A percentile compares a stretch with the other conserved stretches of the same genome.
These are phyloP conservation scores for Erebia epiphron DNA, from an alignment of 2,888 invertebrate genomes.

Conservation along the genomic window DNA sequence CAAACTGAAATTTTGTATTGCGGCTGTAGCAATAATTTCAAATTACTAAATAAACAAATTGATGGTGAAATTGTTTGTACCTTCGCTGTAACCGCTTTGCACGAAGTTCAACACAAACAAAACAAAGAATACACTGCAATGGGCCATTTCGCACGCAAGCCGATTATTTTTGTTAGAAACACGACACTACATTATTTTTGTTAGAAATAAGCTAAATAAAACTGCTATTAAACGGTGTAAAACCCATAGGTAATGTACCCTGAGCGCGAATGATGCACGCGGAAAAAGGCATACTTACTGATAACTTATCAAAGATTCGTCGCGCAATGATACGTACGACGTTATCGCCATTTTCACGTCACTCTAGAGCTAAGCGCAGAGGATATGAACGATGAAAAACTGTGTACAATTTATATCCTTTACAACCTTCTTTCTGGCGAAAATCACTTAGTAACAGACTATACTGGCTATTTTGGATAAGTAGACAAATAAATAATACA, in stretches of 20 bases:
- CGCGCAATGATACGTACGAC: constrained; percentile 47
- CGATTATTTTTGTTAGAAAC: too few species aligned
- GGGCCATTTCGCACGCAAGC: constrained; percentile 48
- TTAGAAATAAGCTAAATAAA: constrained; percentile 3
- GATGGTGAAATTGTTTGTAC: constrained; percentile 34
- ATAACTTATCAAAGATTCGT: constrained; percentile 70
- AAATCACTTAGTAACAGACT: too few species aligned
- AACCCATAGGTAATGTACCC: constrained; percentile 21
- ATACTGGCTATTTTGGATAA: too few species aligned
- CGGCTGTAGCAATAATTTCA: too few species aligned
- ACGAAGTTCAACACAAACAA: constrained; percentile 54
- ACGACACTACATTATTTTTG: constrained; percentile 32
- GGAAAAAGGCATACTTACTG: constrained; percentile 54
- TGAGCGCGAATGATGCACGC: constrained; percentile 35
- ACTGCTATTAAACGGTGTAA: constrained; percentile 41
- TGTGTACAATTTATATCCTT: too few species aligned
- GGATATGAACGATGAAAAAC: background rate
- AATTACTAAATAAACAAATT: background rate
- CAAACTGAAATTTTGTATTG: too few species aligned
- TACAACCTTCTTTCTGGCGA: too few species aligned
- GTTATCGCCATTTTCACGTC: constrained; percentile 35
- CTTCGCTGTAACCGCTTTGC: constrained; percentile 46
- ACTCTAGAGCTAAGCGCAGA: constrained; percentile 11
- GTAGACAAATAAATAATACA: too few species aligned
- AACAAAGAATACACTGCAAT: constrained; percentile 51